Base-by-base conservation (phyloP, 2,888 invertebrate genomes). In the Malacosoma neustria region DNA sequence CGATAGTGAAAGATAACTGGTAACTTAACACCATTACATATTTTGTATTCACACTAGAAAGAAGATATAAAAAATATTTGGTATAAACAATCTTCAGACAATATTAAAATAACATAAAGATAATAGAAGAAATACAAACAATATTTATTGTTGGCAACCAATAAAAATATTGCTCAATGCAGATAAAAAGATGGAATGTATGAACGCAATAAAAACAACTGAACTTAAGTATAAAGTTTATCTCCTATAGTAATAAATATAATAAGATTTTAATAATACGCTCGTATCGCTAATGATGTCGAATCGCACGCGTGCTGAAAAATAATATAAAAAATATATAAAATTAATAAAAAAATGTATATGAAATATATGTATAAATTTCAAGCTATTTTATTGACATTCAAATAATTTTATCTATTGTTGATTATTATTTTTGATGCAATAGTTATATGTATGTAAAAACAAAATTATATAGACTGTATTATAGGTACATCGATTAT, bases 291-390 rank as follows among this genome's bases (percentile, higher is more conserved):
- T 80, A 68, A 67, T 65, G 57, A 73, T 79, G 79, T 80, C 71
- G 73, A 74, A 73, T 53, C 72, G 81, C 84, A 82, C 82, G 84
- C 81, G 72, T 75, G 75, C 75, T 73, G 57, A 63, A 59, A 57
- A 56, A 50, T 40, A 54, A 22, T 22, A 7, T 7, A 22, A 22
- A 22, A 22, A 22, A 22, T 6, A 22, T 22, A 22, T 46, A 52
- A 46, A 46, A 60, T 54, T 57, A 57, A 54, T 53, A 45, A 60
- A 53, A 41, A 61, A 54, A 49, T 55, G 55, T 56, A 57, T 57
- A 57, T 43, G 54, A 45, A 50, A 56, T 51, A 45, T 49, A 46
- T 37, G 30, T 36, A 22, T 11, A 45, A 45, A 50, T 37, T 55
- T 48, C 48, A 44, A 49, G 41, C 43, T 54, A 46, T 54, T 51